Conservation (phyloP, 2,113 vertebrate species). For the Alouatta palliata region DNA sequence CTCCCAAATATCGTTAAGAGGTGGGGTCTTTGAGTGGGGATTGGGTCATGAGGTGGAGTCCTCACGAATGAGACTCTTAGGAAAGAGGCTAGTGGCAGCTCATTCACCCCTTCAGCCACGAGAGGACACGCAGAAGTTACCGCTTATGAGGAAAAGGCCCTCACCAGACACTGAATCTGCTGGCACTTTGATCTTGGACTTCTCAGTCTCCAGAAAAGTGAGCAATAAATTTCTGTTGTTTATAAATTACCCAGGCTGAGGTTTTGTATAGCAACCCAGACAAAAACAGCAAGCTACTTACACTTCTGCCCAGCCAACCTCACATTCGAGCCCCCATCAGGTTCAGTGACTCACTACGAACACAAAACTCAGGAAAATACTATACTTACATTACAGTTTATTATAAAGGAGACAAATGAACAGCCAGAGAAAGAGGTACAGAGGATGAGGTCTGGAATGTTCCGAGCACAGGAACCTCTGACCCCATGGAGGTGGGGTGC, state of each 20-base stretch:
- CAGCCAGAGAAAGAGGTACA: background rate
- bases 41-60: background rate
- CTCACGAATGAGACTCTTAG: background rate
- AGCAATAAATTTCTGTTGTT: background rate
- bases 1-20: background rate
- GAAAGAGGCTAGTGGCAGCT: background rate
- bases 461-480: background rate
- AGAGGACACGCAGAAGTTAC: background rate
- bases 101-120: no score
- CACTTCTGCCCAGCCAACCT: background rate
- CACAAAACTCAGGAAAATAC: background rate
- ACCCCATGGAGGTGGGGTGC: no score
- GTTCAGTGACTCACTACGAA: background rate
- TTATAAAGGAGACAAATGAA: background rate
- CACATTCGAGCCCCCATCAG: background rate
- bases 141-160: no score
- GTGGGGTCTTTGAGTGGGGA: background rate
- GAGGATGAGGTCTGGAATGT: background rate
- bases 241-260: background rate
- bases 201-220: background rate
- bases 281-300: background rate
- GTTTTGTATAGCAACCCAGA: background rate
- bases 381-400: background rate
- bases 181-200: background rate
- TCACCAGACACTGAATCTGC: background rate